Base-by-base conservation (phyloP, 2,888 invertebrate genomes). In the Troilus luridus region DNA sequence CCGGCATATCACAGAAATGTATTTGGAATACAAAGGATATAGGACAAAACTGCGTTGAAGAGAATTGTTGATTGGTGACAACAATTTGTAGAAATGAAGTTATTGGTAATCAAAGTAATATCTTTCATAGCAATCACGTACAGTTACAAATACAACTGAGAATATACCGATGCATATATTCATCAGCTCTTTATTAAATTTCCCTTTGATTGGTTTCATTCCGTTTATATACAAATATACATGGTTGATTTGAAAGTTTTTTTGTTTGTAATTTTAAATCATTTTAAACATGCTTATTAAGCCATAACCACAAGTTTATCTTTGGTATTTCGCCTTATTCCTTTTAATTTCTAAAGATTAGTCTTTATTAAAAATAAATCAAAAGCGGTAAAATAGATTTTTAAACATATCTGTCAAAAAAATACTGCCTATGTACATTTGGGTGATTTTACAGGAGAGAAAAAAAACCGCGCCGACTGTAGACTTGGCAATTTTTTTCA, bases 71-170 rank as follows among this genome's bases (percentile, higher is more conserved):
- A 77, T 77, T 77, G 72, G 72, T 41, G 72, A 41, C 41, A 8
- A 77, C 27, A 41, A 77, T 77, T 77, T 77, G 72, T 77, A 77
- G 72, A 77, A 77, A 77, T 77, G 72, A 77, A 77, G 72, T 77
- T 77, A 77, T 77, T 77, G 72, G 27, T 77, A 77, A 77, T 77
- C 72, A 77, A 77, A 77, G 72, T 77, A 77, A 77, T 77, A 77
- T 77, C 72, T 6, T 41, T 19, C 27, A 19, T 41, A 41, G 6
- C 27, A 77, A 77, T 77, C 72, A 77, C 72, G 72, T 77, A 17
- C 17, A 17, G 27, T 41, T 17, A 77, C 41, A 77, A 17, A 41
- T 77, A 41, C 17, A 77, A 77, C 72, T 41, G 72, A 19, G 14
- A 77, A 77, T 77, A 14, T 77, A 67, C 41, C 27, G 41, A 17